These are phyloP conservation scores for cattle (Bos taurus) DNA, from an alignment of 2,113 vertebrate species.

Conservation along the genomic window DNA sequence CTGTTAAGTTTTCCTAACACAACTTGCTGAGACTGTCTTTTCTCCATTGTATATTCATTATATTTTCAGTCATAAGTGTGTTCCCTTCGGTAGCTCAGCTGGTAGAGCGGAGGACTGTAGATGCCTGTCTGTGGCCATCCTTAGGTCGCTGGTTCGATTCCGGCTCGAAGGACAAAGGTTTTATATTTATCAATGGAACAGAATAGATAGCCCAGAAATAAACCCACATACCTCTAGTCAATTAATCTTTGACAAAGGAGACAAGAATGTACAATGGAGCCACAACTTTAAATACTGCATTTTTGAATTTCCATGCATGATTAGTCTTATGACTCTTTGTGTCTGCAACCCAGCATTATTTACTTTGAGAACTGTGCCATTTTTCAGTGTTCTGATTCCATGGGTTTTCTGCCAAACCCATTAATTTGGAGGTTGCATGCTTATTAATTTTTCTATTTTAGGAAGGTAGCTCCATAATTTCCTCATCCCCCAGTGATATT, in stretches of 20 bases:
- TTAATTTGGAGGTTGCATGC: background rate
- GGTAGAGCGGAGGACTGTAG: constrained; percentile 89
- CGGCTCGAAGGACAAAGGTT: background rate
- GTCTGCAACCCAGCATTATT: background rate
- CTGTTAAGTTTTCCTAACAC: background rate
- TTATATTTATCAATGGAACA: background rate
- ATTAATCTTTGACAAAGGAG: background rate
- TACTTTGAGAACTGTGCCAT: background rate
- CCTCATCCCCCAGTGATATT: background rate
- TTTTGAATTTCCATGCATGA: background rate
- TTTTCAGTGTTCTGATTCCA: background rate
- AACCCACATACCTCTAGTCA: background rate
- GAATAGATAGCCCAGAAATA: background rate
- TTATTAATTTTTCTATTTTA: constrained; percentile 1
- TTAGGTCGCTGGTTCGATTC: background rate
- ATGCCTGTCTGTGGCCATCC: background rate
- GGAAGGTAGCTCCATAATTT: background rate
- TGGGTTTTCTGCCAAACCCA: background rate
- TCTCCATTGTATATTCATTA: background rate
- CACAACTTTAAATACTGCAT: background rate
- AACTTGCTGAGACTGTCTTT: background rate
- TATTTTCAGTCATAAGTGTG: background rate
- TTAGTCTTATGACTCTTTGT: background rate
- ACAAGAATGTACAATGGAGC: background rate
- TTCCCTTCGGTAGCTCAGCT: constrained; percentile 87